Evolutionary conservation across 2,113 vertebrate genomes (phyloP).

Genomic region (Lepus timidus): DNA sequence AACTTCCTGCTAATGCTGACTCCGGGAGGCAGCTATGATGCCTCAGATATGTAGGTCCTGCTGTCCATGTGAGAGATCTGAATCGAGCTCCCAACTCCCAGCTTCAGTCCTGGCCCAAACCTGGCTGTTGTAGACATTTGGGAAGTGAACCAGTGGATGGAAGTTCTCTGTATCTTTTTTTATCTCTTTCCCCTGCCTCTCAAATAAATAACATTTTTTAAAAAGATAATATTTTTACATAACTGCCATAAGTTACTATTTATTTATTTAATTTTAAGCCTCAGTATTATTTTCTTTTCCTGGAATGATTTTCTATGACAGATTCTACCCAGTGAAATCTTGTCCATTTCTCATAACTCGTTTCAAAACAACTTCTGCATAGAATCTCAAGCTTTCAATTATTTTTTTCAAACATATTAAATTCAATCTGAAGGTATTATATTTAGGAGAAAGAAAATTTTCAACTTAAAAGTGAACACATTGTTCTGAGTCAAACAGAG

Average conservation of each 20-base stretch:
- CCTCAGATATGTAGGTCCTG: no score
- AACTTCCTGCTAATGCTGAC: no score
- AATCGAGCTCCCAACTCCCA: no score
- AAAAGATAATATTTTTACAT: neutral
- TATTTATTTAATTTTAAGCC: constrained; percentile 44
- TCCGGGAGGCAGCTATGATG: no score
- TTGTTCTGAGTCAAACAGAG: neutral
- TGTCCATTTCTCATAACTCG: constrained; percentile 31
- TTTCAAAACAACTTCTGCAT: constrained; percentile 13
- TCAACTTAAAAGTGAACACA: constrained; percentile 14
- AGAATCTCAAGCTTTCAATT: constrained; percentile 1
- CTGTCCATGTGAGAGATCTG: no score
- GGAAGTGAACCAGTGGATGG: no score
- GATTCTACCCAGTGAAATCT: constrained; percentile 8
- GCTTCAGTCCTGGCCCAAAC: no score
- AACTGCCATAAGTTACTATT: constrained; percentile 41
- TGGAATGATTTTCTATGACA: constrained; percentile 34
- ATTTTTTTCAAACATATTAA: constrained; percentile 33
- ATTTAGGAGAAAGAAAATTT: constrained; percentile 44
- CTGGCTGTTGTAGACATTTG: no score
- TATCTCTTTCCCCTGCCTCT: no score
- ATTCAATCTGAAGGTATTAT: constrained; percentile 36
- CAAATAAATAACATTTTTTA: no score
- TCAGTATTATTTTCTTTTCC: neutral
- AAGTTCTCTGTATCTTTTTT: no score